phyloP scores from a whole-genome alignment of 64 coral and sea anemone genomes.

The Cladopsammia gracilis region DNA sequence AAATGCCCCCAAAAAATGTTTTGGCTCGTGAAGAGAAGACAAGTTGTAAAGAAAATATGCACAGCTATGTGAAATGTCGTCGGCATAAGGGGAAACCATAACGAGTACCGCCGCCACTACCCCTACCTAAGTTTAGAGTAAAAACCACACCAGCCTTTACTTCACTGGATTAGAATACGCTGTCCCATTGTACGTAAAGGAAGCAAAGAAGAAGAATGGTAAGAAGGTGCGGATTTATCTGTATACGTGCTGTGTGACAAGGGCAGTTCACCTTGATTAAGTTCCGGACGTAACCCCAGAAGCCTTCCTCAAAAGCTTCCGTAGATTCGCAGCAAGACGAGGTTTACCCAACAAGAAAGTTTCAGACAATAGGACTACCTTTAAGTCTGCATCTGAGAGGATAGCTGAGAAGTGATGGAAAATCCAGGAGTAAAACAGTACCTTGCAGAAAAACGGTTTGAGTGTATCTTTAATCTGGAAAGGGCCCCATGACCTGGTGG shows the following conservation, averaged over 20 bases:
- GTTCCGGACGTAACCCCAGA: too few relatives aligned
- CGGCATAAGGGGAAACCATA: neutral
- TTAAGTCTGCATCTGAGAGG: slow-evolving; percentile 11
- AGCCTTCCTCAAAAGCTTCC: too few relatives aligned
- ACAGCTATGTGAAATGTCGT: neutral
- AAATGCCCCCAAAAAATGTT: too few relatives aligned
- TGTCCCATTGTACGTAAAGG: slow-evolving; percentile 43
- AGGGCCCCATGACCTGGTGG: slow-evolving; percentile 34
- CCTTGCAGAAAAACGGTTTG: neutral
- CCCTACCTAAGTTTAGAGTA: slow-evolving; percentile 27
- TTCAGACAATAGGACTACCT: slow-evolving; percentile 45
- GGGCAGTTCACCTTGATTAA: slow-evolving; percentile 38
- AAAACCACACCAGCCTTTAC: slow-evolving; percentile 30
- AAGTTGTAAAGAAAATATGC: neutral
- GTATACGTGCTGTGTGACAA: slow-evolving; percentile 19
- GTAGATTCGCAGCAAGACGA: slow-evolving; percentile 34
- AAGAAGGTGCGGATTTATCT: slow-evolving; percentile 41
- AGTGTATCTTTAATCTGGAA: slow-evolving; percentile 5
- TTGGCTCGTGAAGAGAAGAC: neutral
- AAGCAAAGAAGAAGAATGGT: neutral
- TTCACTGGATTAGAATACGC: slow-evolving; percentile 68
- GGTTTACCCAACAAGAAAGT: slow-evolving; percentile 19
- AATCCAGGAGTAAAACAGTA: slow-evolving; percentile 45
- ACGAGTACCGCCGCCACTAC: neutral
- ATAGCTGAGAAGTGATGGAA: slow-evolving; percentile 22